A percentile compares a stretch with the other conserved stretches of the same genome.
Evolutionary conservation across 2,888 invertebrate species (phyloP).

Genomic region (Drosophila subsilvestris): DNA sequence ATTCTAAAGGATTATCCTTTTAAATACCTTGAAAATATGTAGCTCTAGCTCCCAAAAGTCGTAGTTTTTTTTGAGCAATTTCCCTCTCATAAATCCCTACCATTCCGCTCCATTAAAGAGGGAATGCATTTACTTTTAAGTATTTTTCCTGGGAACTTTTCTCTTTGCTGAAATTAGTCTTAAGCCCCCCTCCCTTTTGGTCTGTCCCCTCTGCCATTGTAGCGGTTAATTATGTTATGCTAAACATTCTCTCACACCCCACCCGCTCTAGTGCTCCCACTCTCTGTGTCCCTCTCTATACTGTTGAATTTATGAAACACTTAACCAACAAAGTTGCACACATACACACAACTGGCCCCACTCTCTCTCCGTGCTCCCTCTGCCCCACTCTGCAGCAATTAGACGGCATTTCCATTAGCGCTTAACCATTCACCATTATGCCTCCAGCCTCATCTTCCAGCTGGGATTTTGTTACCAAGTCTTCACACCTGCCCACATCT

Average conservation of each 20-base stretch:
- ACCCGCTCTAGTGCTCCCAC: background rate
- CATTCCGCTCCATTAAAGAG: constrained; percentile 30
- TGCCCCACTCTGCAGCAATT: constrained; percentile 43
- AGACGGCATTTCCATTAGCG: constrained; percentile 60
- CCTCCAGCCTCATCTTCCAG: constrained; percentile 1
- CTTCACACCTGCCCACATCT: constrained; percentile 60
- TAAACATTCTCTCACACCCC: constrained; percentile 37
- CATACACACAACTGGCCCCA: constrained; percentile 13
- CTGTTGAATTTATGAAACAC: constrained; percentile 32
- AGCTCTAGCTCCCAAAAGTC: background rate
- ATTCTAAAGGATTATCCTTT: background rate
- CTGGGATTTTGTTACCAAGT: constrained; percentile 31
- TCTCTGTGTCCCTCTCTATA: constrained; percentile 14
- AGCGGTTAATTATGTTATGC: constrained; percentile 38
- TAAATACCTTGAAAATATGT: too few species aligned
- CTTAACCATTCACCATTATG: constrained; percentile 47
- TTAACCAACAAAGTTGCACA: constrained; percentile 35
- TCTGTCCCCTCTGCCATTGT: constrained; percentile 12
- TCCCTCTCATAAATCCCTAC: background rate
- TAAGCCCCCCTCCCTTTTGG: constrained; percentile 6
- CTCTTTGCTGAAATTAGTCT: constrained; percentile 32
- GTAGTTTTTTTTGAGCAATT: background rate
- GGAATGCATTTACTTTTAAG: constrained; percentile 19
- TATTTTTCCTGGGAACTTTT: constrained; percentile 31
- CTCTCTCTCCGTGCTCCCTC: constrained; percentile 6